Evolutionary conservation across 2,888 invertebrate genomes (phyloP).

Genomic region (Slavum lentiscoides): DNA sequence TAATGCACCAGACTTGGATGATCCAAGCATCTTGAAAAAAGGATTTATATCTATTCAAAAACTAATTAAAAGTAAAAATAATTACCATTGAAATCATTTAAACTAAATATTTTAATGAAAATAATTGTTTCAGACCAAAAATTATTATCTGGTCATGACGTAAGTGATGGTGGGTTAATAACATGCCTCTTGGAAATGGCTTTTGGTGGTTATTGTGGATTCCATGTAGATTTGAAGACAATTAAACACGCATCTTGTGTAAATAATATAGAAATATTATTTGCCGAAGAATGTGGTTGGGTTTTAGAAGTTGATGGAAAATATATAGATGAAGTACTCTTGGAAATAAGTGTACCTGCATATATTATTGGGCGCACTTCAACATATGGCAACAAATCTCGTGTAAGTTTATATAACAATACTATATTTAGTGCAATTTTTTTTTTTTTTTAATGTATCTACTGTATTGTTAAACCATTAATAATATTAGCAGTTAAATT

Average conservation of each 20-base stretch:
- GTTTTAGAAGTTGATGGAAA: slow-evolving; percentile 72
- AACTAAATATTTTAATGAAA: not conserved
- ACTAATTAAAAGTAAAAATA: slow-evolving; percentile 61
- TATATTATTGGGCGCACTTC: slow-evolving; percentile 71
- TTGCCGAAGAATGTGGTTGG: slow-evolving; percentile 86
- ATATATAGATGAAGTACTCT: slow-evolving; percentile 66
- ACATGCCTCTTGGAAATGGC: slow-evolving; percentile 92
- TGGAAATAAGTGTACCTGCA: slow-evolving; percentile 67
- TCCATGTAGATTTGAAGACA: slow-evolving; percentile 67
- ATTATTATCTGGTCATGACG: slow-evolving; percentile 86
- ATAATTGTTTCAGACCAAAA: slow-evolving; percentile 65
- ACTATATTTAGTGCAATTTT: not conserved
- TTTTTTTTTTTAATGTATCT: not conserved
- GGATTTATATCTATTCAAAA: slow-evolving; percentile 84
- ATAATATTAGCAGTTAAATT: not conserved
- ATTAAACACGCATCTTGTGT: slow-evolving; percentile 20
- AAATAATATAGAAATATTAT: slow-evolving; percentile 69
- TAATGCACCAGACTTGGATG: slow-evolving; percentile 77
- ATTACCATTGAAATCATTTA: not conserved
- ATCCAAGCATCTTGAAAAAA: slow-evolving; percentile 69
- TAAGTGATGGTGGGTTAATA: slow-evolving; percentile 94
- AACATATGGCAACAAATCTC: slow-evolving; percentile 71
- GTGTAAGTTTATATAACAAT: slow-evolving; percentile 60
- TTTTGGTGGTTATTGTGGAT: slow-evolving; percentile 86
- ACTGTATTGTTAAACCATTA: not conserved